phyloP scores from a whole-genome alignment of 2,797 vertebrate species.

The Lindbergichthys nudifrons region DNA sequence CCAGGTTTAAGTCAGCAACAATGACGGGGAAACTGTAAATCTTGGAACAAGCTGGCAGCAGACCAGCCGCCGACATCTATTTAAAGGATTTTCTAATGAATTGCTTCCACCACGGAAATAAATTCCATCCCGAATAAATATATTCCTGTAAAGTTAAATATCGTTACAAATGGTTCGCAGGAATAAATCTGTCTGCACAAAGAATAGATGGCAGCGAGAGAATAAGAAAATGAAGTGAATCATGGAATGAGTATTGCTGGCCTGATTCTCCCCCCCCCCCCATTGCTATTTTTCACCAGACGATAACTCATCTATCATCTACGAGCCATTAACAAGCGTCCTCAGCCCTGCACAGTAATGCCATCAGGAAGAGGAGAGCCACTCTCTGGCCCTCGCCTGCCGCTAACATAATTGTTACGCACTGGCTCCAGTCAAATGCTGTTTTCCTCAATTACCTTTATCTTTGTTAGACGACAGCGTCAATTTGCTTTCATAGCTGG shows the following conservation, averaged over 20 bases:
- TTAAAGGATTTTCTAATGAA: slow-evolving; percentile 67
- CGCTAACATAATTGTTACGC: slow-evolving; percentile 68
- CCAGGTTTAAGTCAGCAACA: slow-evolving; percentile 69
- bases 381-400: slow-evolving; percentile 55
- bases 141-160: slow-evolving; percentile 60
- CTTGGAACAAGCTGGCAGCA: slow-evolving; percentile 48
- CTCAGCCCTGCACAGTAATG: slow-evolving; percentile 63
- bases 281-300: slow-evolving; percentile 57
- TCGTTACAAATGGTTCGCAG: slow-evolving; percentile 66
- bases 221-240: slow-evolving; percentile 21
- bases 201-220: slow-evolving; percentile 31
- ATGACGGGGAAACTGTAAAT: slow-evolving; percentile 64
- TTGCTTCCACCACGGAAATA: slow-evolving; percentile 45
- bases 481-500: slow-evolving; percentile 59
- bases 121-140: slow-evolving; percentile 63
- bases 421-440: slow-evolving; percentile 67
- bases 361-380: slow-evolving; percentile 65
- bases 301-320: slow-evolving; percentile 78
- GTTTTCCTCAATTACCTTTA: slow-evolving; percentile 72
- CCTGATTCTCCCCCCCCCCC: slow-evolving; percentile 39
- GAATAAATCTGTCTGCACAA: slow-evolving; percentile 42
- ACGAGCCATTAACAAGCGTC: slow-evolving; percentile 73
- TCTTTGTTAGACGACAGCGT: slow-evolving; percentile 63
- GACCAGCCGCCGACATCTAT: slow-evolving; percentile 56
- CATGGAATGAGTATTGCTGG: slow-evolving; percentile 55